These are phyloP conservation scores for Dinomys branickii DNA, from an alignment of 2,113 vertebrate species.

Conservation along the genomic window DNA sequence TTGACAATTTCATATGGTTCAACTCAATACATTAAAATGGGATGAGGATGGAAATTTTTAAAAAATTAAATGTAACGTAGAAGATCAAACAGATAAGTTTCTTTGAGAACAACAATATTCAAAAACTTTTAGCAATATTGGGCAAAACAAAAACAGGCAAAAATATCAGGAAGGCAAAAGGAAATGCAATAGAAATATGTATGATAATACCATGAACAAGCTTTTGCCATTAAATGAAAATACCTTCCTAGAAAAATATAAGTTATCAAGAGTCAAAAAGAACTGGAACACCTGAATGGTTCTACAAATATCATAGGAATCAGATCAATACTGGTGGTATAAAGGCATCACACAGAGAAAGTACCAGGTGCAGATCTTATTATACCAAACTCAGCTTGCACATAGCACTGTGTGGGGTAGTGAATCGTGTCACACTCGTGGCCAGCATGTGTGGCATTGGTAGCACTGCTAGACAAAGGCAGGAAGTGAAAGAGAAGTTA, in stretches of 20 bases:
- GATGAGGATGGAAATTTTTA: background rate
- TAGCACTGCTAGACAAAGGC: background rate
- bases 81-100: background rate
- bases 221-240: constrained; percentile 48
- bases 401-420: background rate
- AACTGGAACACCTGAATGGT: background rate
- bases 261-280: constrained; percentile 36
- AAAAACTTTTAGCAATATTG: background rate
- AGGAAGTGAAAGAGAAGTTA: constrained; percentile 5
- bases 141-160: constrained; percentile 15
- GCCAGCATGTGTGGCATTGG: background rate
- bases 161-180: background rate
- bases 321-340: constrained; percentile 11
- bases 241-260: constrained; percentile 56
- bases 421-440: background rate
- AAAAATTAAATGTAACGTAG: background rate
- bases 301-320: constrained; percentile 46
- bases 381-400: background rate
- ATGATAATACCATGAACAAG: background rate
- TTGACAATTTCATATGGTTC: background rate
- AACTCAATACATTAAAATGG: background rate
- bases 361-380: background rate
- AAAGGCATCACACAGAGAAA: background rate
- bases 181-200: background rate
- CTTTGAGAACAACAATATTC: background rate